phyloP scores from a whole-genome alignment of 2,888 invertebrate species.

The Drosophila peninsularis region DNA sequence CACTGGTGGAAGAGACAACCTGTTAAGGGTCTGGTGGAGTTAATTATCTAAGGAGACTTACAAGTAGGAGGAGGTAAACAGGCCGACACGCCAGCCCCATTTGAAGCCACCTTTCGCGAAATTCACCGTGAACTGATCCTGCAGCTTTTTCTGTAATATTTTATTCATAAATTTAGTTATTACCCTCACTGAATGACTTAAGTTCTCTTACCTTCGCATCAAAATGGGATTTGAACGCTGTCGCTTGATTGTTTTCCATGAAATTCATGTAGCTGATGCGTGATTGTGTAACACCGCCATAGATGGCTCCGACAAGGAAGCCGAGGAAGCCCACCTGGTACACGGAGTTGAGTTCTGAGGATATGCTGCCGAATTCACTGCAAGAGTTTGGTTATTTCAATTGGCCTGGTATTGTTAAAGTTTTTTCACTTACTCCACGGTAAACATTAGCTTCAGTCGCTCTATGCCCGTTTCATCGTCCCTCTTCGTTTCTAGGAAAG shows the following conservation, averaged over 20 bases:
- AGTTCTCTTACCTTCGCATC: slow-evolving; percentile 87
- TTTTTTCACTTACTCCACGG: slow-evolving; percentile 76
- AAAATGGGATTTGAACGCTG: slow-evolving; percentile 87
- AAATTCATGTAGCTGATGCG: slow-evolving; percentile 88
- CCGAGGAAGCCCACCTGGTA: slow-evolving; percentile 87
- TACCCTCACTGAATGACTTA: fast-evolving
- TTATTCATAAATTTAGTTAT: fast-evolving
- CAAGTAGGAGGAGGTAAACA: slow-evolving; percentile 90
- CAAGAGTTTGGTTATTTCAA: background rate
- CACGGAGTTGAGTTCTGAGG: slow-evolving; percentile 87
- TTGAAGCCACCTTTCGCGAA: slow-evolving; percentile 90
- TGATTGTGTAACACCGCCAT: slow-evolving; percentile 88
- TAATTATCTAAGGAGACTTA: slow-evolving; percentile 83
- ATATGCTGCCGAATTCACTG: slow-evolving; percentile 88
- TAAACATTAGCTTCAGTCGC: slow-evolving; percentile 82
- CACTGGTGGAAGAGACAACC: slow-evolving; percentile 85
- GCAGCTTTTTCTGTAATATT: slow-evolving; percentile 87
- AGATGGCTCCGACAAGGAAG: slow-evolving; percentile 87
- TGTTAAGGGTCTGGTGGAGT: background rate
- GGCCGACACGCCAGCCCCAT: slow-evolving; percentile 89
- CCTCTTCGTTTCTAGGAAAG: slow-evolving; percentile 65
- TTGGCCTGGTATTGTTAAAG: too few species aligned
- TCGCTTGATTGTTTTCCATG: slow-evolving; percentile 90
- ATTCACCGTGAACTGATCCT: slow-evolving; percentile 88
- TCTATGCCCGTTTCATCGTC: slow-evolving; percentile 82